Percentiles rank a stretch among this genome's conserved stretches.
These are phyloP conservation scores for Microtus oregoni DNA, from an alignment of 2,113 vertebrate species.

Conservation along the genomic window DNA sequence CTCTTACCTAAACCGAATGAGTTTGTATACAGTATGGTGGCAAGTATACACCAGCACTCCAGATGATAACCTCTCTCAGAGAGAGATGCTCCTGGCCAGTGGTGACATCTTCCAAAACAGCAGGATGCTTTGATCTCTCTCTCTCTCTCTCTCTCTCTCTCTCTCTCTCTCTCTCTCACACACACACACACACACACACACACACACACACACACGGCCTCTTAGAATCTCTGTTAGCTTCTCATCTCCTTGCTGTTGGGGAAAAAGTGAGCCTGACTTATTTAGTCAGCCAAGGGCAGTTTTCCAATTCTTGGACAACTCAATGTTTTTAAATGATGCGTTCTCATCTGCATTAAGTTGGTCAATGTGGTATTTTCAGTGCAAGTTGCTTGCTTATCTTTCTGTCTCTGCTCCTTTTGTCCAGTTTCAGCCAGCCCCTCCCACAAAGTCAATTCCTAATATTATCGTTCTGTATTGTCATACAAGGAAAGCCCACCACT, in stretches of 20 bases:
- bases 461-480: background rate
- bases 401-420: conserved; percentile 21
- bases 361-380: conserved; percentile 8
- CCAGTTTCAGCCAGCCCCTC: conserved; percentile 36
- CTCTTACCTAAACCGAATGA: conserved; percentile 44
- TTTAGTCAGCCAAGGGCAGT: background rate
- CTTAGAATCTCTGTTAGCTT: background rate
- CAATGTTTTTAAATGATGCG: conserved; percentile 21
- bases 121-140: background rate
- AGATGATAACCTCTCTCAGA: conserved; percentile 49
- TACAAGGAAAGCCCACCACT: background rate
- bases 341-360: conserved; percentile 19
- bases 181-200: background rate
- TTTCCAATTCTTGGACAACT: conserved; percentile 39
- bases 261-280: background rate
- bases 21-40: conserved; percentile 59
- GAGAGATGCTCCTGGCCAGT: background rate
- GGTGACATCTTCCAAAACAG: conserved; percentile 44
- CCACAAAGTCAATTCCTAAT: background rate
- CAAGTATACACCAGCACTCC: conserved; percentile 28
- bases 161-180: no score
- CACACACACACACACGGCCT: background rate
- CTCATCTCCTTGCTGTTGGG: background rate
- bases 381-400: background rate
- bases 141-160: no score